Evolutionary conservation across 2,888 invertebrate species (phyloP), one percentile per base, ranked within the genome.

Genomic region (Parnassius orleans): DNA sequence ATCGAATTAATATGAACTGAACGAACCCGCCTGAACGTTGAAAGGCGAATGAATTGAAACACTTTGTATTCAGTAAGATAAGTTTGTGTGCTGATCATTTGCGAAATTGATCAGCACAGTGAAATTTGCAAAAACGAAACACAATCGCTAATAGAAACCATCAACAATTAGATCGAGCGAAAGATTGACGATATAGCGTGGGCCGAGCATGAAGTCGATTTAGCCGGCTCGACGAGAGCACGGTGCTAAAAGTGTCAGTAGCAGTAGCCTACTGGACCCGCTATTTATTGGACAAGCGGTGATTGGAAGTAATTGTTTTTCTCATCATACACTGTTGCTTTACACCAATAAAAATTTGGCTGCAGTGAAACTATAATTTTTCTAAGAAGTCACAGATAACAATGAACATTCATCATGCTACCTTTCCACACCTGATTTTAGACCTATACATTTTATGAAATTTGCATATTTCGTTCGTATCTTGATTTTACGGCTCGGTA

Each of bases 161-260:
- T 44, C 51, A 46, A 44, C 24, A 43, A 51, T 54, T 57, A 24
- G 58, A 64, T 65, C 66, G 69, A 69, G 64, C 66, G 61, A 54
- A 62, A 69, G 61, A 61, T 61, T 67, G 63, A 68, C 65, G 74
- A 61, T 63, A 63, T 63, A 73, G 76, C 76, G 77, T 73, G 70
- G 61, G 69, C 68, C 77, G 78, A 70, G 75, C 76, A 66, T 69
- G 48, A 33, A 9, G 33, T 19, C 61, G 19, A 72, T 73, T 72
- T 64, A 69, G 73, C 73, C 72, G 62, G 71, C 66, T 60, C 64
- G 65, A 65, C 72, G 72, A 76, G 74, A 73, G 74, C 74, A 66
- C 56, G 61, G 66, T 53, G 64, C 64, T 68, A 42, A 56, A 59
- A 50, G 55, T 63, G 56, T 63, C 61, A 56, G 51, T 61, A 19